Base-by-base conservation (phyloP, 1,140 invertebrate species). In the Zaprionus ornatus region DNA sequence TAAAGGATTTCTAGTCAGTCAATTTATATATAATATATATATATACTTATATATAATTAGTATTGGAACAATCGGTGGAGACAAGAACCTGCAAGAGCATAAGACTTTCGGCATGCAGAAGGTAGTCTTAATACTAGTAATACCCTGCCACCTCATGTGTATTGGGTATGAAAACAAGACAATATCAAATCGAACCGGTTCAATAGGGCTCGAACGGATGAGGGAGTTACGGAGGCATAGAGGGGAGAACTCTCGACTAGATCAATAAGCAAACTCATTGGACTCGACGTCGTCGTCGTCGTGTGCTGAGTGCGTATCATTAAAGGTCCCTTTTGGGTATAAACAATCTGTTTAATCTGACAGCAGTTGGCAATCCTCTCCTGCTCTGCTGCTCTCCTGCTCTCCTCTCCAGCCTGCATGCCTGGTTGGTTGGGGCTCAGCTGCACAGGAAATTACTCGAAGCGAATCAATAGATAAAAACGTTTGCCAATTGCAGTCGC, bases 391-490 rank as follows among this genome's bases (percentile, higher is more conserved):
- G 32, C 35, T 27, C 45, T 12, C 32, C 37, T 15, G 6, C 29
- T 15, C 13, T 17, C 40, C n/a, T 3, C 6, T 12, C 15, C 13
- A 32, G 32, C 17, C 45, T 21, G 42, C 13, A 29, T 17, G 12
- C 13, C 59, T 40, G 42, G 54, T 48, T 59, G 35, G 48, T 50
- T 42, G 37, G 40, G 45, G 40, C 45, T 32, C 37, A 40, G 55
- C 48, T 21, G 57, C 63, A 82, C 84, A 88, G 84, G 84, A 87
- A 87, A 87, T 87, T 88, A 65, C 74, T 74, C 69, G 77, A 72
- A 87, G 77, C 79, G 84, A 88, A 87, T 87, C 80, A 87, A 88
- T 87, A 80, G 83, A 88, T 87, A 87, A 80, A 82, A 87, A 60
- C 77, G 56, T 85, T 88, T 88, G 84, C 84, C 83, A 88, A 87